Conservation (phyloP, 2,113 vertebrate genomes). For the Pedetes capensis region DNA sequence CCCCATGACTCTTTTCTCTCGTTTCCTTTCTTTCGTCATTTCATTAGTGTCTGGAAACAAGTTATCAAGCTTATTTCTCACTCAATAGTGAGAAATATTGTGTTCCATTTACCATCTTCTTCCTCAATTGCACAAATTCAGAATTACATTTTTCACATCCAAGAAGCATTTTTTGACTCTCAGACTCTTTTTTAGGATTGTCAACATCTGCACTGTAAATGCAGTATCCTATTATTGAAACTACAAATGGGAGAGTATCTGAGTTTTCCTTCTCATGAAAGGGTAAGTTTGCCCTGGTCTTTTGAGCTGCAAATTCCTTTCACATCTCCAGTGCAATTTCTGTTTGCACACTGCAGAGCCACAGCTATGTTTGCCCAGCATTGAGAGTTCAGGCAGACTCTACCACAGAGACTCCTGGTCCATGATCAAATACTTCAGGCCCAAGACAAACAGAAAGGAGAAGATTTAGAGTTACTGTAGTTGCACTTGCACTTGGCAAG, state of each 20-base stretch:
- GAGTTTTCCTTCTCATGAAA: neutral
- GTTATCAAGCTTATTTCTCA: neutral
- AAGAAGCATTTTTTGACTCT: neutral
- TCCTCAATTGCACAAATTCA: neutral
- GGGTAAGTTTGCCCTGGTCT: neutral
- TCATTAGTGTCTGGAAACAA: neutral
- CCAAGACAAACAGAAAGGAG: neutral
- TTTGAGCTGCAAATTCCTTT: neutral
- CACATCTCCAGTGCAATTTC: neutral
- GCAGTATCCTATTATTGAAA: neutral
- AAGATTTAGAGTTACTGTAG: neutral
- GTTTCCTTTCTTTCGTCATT: neutral
- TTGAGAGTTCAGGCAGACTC: neutral
- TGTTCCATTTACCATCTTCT: neutral
- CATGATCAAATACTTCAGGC: constrained; percentile 36
- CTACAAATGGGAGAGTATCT: neutral
- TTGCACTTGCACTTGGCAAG: neutral
- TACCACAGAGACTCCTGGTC: neutral
- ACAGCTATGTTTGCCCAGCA: neutral
- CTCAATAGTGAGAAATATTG: neutral
- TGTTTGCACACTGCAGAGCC: neutral
- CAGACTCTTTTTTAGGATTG: neutral
- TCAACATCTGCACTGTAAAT: neutral
- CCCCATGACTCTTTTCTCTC: neutral
- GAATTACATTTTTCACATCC: neutral